Evolutionary conservation across 2,113 vertebrate species (phyloP).

Genomic region (Equus quagga): DNA sequence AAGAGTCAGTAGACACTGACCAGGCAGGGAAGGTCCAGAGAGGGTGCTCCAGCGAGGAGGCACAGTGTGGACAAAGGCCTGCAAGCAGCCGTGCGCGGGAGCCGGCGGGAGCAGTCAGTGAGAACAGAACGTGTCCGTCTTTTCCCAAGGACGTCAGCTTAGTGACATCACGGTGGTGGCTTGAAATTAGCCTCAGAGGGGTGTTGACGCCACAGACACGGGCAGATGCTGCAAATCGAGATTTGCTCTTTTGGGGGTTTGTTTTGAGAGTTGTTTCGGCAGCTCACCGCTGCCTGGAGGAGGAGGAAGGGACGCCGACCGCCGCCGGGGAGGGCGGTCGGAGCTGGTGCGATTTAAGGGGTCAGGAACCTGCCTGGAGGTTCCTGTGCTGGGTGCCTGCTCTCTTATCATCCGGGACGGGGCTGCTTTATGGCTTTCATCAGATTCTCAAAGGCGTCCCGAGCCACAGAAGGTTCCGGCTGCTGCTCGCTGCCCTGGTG

Average conservation of each 20-base stretch:
- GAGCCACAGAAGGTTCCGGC: neutral
- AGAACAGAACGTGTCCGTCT: rapidly evolving
- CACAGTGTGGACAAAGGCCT: rapidly evolving
- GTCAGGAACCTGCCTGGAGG: neutral
- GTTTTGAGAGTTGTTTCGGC: neutral
- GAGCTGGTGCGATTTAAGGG: rapidly evolving
- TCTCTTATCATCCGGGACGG: neutral
- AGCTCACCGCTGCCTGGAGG: rapidly evolving
- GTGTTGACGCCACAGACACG: rapidly evolving
- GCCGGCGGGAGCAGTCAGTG: rapidly evolving
- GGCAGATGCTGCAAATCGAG: rapidly evolving
- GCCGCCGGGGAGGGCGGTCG: rapidly evolving
- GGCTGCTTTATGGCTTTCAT: neutral
- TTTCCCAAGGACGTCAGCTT: rapidly evolving
- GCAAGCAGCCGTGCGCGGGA: rapidly evolving
- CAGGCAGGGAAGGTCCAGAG: rapidly evolving
- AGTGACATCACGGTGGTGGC: rapidly evolving
- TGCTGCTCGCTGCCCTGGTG: neutral
- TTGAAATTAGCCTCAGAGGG: rapidly evolving
- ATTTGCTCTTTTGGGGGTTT: rapidly evolving
- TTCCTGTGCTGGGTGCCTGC: rapidly evolving
- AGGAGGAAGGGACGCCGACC: rapidly evolving
- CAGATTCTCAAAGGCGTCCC: neutral
- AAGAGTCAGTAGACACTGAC: neutral
- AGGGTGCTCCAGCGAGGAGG: rapidly evolving